These are phyloP conservation scores for Lutraria lutraria DNA, from an alignment of 2,888 invertebrate genomes.

Conservation along the genomic window DNA sequence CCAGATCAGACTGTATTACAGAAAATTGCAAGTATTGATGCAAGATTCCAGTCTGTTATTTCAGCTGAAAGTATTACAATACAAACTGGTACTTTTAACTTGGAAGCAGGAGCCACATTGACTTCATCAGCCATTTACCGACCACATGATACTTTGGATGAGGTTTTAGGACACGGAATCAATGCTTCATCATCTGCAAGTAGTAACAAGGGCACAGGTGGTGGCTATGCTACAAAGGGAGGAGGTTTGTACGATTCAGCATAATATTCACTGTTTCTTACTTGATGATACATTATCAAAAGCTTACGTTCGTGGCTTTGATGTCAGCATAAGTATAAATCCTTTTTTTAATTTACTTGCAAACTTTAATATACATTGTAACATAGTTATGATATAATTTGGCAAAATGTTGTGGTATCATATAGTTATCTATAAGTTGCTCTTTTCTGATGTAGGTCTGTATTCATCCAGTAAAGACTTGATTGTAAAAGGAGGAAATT, in stretches of 20 bases:
- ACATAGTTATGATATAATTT: not conserved
- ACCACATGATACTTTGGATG: slow-evolving; percentile 73
- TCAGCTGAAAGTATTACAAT: slow-evolving; percentile 77
- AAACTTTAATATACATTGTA: not conserved
- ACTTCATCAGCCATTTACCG: slow-evolving; percentile 76
- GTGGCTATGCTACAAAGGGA: slow-evolving; percentile 76
- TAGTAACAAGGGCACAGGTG: slow-evolving; percentile 70
- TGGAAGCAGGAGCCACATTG: slow-evolving; percentile 78
- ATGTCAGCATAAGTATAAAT: not conserved
- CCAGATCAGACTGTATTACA: slow-evolving; percentile 70
- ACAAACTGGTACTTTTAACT: slow-evolving; percentile 66
- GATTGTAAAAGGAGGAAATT: slow-evolving; percentile 65
- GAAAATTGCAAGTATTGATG: slow-evolving; percentile 71
- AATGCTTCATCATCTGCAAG: slow-evolving; percentile 35
- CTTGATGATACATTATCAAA: not conserved
- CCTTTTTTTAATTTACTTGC: not conserved
- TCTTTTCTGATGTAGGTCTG: slow-evolving; percentile 14
- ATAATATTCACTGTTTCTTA: not conserved
- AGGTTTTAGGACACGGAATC: slow-evolving; percentile 65
- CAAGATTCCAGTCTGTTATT: slow-evolving; percentile 72
- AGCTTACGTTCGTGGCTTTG: too few species aligned
- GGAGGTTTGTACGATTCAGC: slow-evolving; percentile 65
- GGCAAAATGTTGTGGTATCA: not conserved
- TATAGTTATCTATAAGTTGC: not conserved
- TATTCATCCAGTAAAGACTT: slow-evolving; percentile 38